Percentiles rank a stretch among this genome's conserved stretches.
These are phyloP conservation scores for Eilema griseolum DNA, from an alignment of 2,888 invertebrate genomes.

Conservation along the genomic window DNA sequence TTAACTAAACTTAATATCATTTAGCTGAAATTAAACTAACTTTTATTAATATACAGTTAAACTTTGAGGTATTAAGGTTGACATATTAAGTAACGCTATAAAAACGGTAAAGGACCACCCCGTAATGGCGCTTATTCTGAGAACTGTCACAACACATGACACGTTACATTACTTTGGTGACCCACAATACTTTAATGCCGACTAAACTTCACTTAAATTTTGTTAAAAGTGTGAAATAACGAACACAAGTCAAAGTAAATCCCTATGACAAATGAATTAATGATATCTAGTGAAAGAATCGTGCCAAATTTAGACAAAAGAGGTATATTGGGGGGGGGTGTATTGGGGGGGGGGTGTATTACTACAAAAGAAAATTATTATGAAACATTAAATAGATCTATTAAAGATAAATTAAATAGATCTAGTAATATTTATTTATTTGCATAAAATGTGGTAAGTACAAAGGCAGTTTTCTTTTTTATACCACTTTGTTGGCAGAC, in stretches of 20 bases:
- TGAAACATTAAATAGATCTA: no score
- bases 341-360: no score
- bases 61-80: slow-evolving; percentile 60
- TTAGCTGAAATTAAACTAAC: slow-evolving; percentile 40
- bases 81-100: slow-evolving; percentile 68
- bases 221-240: not conserved
- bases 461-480: no score
- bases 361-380: no score
- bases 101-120: slow-evolving; percentile 65
- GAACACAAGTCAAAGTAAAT: no score
- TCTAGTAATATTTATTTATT: no score
- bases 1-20: slow-evolving; percentile 25
- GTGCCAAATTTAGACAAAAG: not conserved
- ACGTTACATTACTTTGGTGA: slow-evolving; percentile 60
- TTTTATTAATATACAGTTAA: slow-evolving; percentile 51
- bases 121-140: slow-evolving; percentile 59
- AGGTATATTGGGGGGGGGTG: no score
- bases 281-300: not conserved
- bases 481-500: no score
- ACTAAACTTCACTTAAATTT: not conserved
- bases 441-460: no score
- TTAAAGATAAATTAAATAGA: no score
- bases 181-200: slow-evolving; percentile 26
- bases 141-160: slow-evolving; percentile 61
- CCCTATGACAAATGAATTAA: not conserved